Evolutionary conservation across 2,113 vertebrate species (phyloP).

Genomic region (Tychaedon coryphoeus): DNA sequence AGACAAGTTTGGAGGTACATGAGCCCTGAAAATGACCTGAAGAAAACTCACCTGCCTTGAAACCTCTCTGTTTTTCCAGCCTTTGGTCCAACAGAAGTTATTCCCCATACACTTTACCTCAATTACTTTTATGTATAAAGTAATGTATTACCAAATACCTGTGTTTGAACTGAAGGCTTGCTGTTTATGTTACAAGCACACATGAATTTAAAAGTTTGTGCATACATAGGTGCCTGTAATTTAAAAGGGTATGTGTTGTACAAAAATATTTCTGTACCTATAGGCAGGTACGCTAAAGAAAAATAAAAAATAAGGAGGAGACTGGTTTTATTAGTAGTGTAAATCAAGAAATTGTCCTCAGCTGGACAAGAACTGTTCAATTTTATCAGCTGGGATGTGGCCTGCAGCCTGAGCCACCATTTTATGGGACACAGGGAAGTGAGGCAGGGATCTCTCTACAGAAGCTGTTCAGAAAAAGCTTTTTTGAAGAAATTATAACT

Average conservation of each 20-base stretch:
- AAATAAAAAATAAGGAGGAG: not conserved
- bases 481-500: not conserved
- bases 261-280: not conserved
- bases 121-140: not conserved
- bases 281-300: not conserved
- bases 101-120: not conserved
- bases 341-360: not conserved
- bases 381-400: not conserved
- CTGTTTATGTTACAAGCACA: not conserved
- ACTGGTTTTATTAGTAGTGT: not conserved
- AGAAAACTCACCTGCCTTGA: not conserved
- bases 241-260: not conserved
- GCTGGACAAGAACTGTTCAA: not conserved
- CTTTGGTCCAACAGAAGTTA: not conserved
- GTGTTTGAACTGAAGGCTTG: not conserved
- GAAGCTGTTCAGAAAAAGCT: not conserved
- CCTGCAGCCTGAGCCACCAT: not conserved
- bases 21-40: not conserved
- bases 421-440: not conserved
- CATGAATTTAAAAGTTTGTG: not conserved
- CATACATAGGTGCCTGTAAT: not conserved
- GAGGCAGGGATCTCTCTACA: not conserved
- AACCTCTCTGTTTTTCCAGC: not conserved
- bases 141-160: not conserved
- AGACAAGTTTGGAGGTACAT: not conserved